Conservation (phyloP, 2,113 vertebrate species). For the Echinops telfairi region DNA sequence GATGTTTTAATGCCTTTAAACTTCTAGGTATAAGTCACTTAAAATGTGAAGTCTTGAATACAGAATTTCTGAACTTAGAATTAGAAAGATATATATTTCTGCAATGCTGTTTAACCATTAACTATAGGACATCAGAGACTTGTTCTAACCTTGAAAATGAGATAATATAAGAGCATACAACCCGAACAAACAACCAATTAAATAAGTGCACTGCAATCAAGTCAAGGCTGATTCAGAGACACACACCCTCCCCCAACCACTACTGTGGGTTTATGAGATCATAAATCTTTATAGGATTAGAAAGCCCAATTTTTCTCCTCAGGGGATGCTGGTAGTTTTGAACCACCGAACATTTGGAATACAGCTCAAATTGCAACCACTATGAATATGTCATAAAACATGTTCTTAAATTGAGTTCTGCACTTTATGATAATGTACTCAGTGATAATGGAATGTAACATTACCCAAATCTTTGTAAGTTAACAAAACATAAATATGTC, state of each 20-base stretch:
- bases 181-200: too few species aligned
- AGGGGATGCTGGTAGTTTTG: too few species aligned
- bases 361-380: too few species aligned
- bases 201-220: too few species aligned
- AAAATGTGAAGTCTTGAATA: not conserved
- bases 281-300: too few species aligned
- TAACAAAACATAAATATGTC: not conserved
- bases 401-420: not conserved
- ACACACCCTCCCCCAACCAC: too few species aligned
- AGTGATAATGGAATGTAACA: not conserved
- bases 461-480: not conserved
- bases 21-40: not conserved
- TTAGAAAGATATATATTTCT: not conserved
- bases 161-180: not conserved
- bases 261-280: too few species aligned
- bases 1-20: not conserved
- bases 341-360: too few species aligned
- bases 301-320: too few species aligned
- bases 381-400: not conserved
- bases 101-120: not conserved
- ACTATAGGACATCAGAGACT: not conserved
- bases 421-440: not conserved
- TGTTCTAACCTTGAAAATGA: not conserved
- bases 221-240: too few species aligned
- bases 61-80: not conserved